Evolutionary conservation across 2,113 vertebrate species (phyloP), one percentile per base, ranked within the genome.

Genomic region (Plotosus lineatus): DNA sequence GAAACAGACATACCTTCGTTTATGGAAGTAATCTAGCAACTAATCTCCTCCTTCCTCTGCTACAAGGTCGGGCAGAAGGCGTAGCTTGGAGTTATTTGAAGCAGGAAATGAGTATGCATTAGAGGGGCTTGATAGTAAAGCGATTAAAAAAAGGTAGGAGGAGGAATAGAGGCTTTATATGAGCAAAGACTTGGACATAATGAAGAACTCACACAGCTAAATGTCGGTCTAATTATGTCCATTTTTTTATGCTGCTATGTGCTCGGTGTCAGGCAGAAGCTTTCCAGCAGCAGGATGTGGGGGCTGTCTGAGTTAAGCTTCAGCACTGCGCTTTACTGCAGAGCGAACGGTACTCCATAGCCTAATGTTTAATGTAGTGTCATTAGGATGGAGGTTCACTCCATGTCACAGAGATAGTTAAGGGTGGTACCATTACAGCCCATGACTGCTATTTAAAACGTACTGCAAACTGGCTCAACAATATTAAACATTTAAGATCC

Each of bases 131-230:
- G 65, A 76, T 74, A 66, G 53, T 77, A 69, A 85, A 82, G 79
- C 78, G 85, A 87, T 86, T 89, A 89, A 88, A 87, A n/a, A 82
- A 79, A 83, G 80, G 74, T 63, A 68, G 68, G 56, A 19, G 50
- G 63, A 60, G 53, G 83, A 79, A 80, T 56, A 42, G 77, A 75
- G 75, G 68, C 61, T 85, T 86, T 86, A 79, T 84, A 85, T 76
- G 75, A 88, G 56, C 76, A 83, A 84, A 82, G 81, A 81, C 76
- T 75, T 26, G 61, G 58, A 68, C 82, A 80, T 87, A 87, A 89
- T 89, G 84, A 87, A 88, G 81, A 83, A 86, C 81, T 83, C 78
- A 77, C 77, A 53, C 61, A 81, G 74, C 82, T 88, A 82, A 87
- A 87, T 82, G 83, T 82, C 77, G 60, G 55, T 71, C 66, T 86